Base-by-base conservation (phyloP, 2,888 invertebrate species). In the Drosophila recens region DNA sequence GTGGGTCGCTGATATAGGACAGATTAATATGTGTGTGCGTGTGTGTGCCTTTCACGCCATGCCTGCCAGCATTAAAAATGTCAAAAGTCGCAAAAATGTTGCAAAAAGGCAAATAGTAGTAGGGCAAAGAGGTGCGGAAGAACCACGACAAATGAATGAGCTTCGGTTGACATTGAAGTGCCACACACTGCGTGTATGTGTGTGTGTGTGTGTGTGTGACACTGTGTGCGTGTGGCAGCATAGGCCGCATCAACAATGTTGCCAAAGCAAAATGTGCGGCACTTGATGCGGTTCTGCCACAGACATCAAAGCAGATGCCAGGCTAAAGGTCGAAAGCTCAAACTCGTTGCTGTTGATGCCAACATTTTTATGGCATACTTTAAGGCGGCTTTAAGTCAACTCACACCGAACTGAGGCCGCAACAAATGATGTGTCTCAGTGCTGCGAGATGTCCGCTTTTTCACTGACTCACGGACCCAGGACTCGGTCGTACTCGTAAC, bases 31-130 rank as follows among this genome's bases (percentile, higher is more conserved):
- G 66, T 61, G 65, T 51, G 57, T 17, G 17, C 1, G 17, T 17
- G 17, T 53, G 67, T 75, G 42, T 67, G 38, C 72, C 72, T 89
- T 89, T 89, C 74, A 88, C 89, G 80, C 83, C 89, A 88, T 73
- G 83, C 83, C 89, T 80, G 89, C 70, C 71, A 83, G 89, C 85
- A 79, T 89, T 89, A 86, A 85, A 89, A 90, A 90, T 86, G 88
- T 87, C 86, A 88, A 89, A 87, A 73, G 87, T 90, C 80, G 82
- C 82, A 82, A 87, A 89, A 87, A 89, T 87, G 85, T 85, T 82
- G 82, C 87, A 57, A 68, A 68, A 78, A 72, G 81, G 79, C 67
- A 45, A 72, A 64, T 65, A 27, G 27, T 27, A 27, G 27, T 27
- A 63, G 69, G 70, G 72, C 63, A 51, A 43, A 13, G 51, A 20